Percentiles rank a stretch among this genome's conserved stretches.
Conservation (phyloP, 2,888 invertebrate species). For the Beris chalybata region DNA sequence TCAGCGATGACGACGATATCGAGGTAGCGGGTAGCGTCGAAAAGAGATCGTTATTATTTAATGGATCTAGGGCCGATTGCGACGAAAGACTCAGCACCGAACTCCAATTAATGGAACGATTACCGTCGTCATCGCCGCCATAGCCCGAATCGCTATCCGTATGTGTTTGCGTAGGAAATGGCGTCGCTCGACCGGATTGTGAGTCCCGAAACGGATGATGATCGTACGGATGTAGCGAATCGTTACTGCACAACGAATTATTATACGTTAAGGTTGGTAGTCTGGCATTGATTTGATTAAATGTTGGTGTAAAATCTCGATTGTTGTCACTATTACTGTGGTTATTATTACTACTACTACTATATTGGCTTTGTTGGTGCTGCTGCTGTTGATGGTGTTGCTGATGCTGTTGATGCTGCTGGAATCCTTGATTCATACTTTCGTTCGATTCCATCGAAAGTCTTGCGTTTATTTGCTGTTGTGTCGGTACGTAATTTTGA, state of each 20-base stretch:
- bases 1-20: constrained; percentile 37
- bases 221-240: constrained; percentile 52
- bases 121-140: constrained; percentile 74
- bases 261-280: constrained; percentile 28
- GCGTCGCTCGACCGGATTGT: constrained; percentile 68
- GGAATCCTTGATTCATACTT: constrained; percentile 44
- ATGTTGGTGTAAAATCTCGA: constrained; percentile 45
- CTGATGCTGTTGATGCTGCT: constrained; percentile 39
- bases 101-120: constrained; percentile 87
- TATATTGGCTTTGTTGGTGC: constrained; percentile 41
- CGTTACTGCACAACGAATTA: constrained; percentile 39
- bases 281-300: constrained; percentile 26
- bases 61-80: constrained; percentile 81
- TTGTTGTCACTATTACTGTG: constrained; percentile 32
- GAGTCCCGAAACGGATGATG: constrained; percentile 55
- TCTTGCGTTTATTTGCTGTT: constrained; percentile 48
- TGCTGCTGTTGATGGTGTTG: constrained; percentile 41
- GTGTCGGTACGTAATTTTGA: constrained; percentile 43
- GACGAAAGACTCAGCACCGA: constrained; percentile 85
- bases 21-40: constrained; percentile 50
- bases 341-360: constrained; percentile 40
- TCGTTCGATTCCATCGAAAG: constrained; percentile 43
- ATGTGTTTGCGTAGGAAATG: constrained; percentile 60
- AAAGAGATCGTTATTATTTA: constrained; percentile 76
- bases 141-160: constrained; percentile 75